phyloP scores from a whole-genome alignment of 2,797 vertebrate genomes.

The Ctenopoma kingsleyae region DNA sequence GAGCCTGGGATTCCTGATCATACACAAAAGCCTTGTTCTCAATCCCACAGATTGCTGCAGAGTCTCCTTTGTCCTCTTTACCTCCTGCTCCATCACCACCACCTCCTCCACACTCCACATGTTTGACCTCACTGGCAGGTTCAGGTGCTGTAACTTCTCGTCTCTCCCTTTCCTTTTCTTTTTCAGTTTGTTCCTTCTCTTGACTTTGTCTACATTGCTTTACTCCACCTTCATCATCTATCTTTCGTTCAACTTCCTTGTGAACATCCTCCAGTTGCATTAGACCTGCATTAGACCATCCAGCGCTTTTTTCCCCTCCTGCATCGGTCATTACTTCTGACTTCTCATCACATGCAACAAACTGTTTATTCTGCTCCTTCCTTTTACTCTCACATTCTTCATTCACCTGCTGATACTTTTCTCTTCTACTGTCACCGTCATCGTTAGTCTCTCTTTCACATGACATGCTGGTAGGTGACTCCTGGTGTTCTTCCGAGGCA shows the following conservation, averaged over 20 bases:
- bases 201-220: constrained; percentile 22
- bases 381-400: constrained; percentile 57
- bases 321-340: constrained; percentile 41
- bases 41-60: constrained; percentile 78
- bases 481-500: constrained; percentile 35
- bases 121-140: constrained; percentile 16
- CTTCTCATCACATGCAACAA: constrained; percentile 35
- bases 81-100: constrained; percentile 35
- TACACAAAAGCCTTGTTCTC: constrained; percentile 88
- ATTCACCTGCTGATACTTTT: constrained; percentile 70
- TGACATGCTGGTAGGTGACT: constrained; percentile 19
- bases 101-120: constrained; percentile 10
- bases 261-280: constrained; percentile 41
- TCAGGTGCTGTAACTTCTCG: constrained; percentile 24
- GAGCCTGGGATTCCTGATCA: constrained; percentile 76
- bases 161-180: constrained; percentile 2
- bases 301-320: constrained; percentile 25
- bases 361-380: constrained; percentile 55
- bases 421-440: constrained; percentile 39
- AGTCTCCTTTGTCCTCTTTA: constrained; percentile 66
- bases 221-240: constrained; percentile 7
- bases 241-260: constrained; percentile 8
- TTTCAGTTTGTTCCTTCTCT: constrained; percentile 13
- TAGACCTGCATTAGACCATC: constrained; percentile 7
- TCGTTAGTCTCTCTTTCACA: constrained; percentile 19